Conservation (phyloP, 2,113 vertebrate species). For the Prionailurus viverrinus region DNA sequence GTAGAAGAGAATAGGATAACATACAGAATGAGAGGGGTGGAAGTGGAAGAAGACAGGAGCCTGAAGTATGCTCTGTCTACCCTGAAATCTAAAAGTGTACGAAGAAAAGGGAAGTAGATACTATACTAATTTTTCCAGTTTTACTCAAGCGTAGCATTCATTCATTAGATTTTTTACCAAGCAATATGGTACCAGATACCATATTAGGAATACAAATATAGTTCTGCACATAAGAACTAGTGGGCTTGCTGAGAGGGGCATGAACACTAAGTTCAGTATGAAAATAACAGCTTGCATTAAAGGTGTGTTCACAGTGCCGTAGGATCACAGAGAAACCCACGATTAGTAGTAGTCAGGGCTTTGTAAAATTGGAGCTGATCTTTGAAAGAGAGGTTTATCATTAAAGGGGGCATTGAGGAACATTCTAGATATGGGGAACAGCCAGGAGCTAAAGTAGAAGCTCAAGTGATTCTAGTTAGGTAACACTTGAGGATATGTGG, state of each 20-base stretch:
- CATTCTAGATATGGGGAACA: neutral
- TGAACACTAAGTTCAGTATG: neutral
- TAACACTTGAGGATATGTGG: neutral
- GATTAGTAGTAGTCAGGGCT: neutral
- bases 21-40: neutral
- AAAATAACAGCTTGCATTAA: neutral
- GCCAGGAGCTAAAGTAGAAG: neutral
- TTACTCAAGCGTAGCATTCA: neutral
- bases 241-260: neutral
- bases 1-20: neutral
- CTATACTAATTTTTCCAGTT: neutral
- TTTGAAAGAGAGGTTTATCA: neutral
- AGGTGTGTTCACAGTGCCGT: neutral
- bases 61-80: neutral
- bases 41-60: neutral
- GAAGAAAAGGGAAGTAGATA: neutral
- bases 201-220: neutral
- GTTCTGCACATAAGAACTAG: neutral
- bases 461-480: neutral
- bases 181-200: neutral
- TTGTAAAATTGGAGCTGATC: neutral
- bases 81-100: neutral
- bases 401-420: neutral
- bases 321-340: neutral
- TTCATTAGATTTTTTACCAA: neutral